Base-by-base conservation (phyloP, 2,888 invertebrate genomes). In the Drosophila acutilabella region DNA sequence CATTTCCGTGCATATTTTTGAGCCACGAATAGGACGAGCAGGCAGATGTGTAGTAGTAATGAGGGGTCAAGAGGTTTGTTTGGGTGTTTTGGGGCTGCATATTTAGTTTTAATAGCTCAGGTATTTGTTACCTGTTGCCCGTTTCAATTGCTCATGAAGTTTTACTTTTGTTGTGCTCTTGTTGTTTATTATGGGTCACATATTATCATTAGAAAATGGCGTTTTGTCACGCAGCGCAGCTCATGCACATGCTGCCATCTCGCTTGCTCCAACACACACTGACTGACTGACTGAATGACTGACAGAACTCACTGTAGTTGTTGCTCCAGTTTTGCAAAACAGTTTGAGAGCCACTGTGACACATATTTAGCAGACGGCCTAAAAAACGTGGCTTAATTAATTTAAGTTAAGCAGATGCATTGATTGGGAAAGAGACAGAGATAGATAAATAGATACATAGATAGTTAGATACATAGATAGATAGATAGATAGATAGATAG, bases 1-100 rank as follows among this genome's bases (percentile, higher is more conserved):
- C 90, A 91, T 88, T 91, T 90, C 90, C 90, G 89, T 89, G 84
- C 89, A 90, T 90, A 91, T 91, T 91, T 90, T 89, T 72, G 71
- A 64, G 62, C 53, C 64, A 59, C 41, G 33, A 38, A 26, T 23
- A 57, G 53, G 6, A 38, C 36, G 48, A 26, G 54, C 51, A 30
- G 57, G 10, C 30, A 20, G 38, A 26, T 41, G 18, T 4, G 20
- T 20, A 20, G 20, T 20, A 4, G 20, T 2, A 13, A 11, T 2
- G 0, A 14, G 1, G 38, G 23, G 38, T n/a, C 36, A 4, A 8
- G 11, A 51, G 20, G 47, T 36, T 36, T 45, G 40, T 48, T 13
- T 40, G 57, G 58, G 53, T 36, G 56, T 50, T 53, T 58, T 33
- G 51, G 70, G 73, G 77, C 74, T 86, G 88, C 72, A 82, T 89